Percentiles rank a stretch among this genome's conserved stretches.
Conservation (phyloP, 2,797 vertebrate species). For the Coracias cyanogaster region DNA sequence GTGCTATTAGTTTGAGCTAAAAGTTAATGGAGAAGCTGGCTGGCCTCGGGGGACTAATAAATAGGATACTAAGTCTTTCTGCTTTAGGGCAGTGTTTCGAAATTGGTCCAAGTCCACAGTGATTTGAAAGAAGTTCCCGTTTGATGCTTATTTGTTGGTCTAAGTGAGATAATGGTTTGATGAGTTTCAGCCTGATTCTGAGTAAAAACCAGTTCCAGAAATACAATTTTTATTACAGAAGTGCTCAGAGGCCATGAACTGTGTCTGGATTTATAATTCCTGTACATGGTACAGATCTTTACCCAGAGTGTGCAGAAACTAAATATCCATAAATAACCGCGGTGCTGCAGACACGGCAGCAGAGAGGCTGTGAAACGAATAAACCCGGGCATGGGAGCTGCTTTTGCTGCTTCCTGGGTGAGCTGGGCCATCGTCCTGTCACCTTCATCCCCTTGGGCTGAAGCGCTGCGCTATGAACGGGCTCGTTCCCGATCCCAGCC, state of each 20-base stretch:
- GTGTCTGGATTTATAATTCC: neutral
- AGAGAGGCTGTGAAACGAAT: neutral
- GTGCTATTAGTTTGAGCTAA: slow-evolving; percentile 58
- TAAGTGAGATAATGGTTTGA: slow-evolving; percentile 42
- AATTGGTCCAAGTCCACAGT: neutral
- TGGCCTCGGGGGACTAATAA: slow-evolving; percentile 52
- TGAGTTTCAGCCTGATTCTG: slow-evolving; percentile 21
- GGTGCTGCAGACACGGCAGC: neutral
- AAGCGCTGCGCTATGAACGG: fast-evolving
- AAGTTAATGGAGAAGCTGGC: slow-evolving; percentile 57
- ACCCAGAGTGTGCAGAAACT: neutral
- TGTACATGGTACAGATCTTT: neutral
- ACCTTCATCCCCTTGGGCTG: neutral
- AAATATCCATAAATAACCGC: neutral
- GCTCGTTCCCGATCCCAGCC: neutral
- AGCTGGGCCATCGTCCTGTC: fast-evolving
- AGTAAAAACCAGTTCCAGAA: neutral
- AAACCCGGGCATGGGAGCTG: neutral
- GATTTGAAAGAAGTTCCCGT: neutral
- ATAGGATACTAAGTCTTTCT: slow-evolving; percentile 35
- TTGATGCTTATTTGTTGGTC: slow-evolving; percentile 48
- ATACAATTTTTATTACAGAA: neutral
- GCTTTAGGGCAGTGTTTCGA: slow-evolving; percentile 19
- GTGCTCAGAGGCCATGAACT: neutral
- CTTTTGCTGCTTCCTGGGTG: fast-evolving